Base-by-base conservation (phyloP, 2,113 vertebrate species). In the Oryzias celebensis region DNA sequence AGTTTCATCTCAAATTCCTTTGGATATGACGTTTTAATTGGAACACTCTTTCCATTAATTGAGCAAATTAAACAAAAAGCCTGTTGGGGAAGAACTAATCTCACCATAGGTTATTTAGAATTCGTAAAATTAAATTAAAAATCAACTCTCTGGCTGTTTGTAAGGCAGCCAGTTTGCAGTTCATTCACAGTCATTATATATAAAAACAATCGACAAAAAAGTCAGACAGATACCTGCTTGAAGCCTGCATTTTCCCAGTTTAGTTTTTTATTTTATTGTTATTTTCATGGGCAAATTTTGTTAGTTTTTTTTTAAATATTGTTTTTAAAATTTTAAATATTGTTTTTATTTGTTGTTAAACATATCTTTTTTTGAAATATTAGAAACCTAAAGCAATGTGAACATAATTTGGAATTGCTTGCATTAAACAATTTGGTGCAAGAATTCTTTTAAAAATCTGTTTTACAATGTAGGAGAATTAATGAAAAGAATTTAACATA, bases 11-110 rank as follows among this genome's bases (percentile, higher is more conserved):
- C 68, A 84, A 88, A 86, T 83, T 84, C 61, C 82, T 85, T 84
- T 88, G 67, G 83, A 90, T 84, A 59, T 87, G 83, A 88, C 82
- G 83, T 84, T 91, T 90, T 89, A 90, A 92, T 89, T 90, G 85
- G 88, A 85, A 87, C 81, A 76, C 74, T 75, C 76, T 85, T 90
- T 70, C 83, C 76, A 83, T 88, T 91, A 91, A 91, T 88, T 87
- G 74, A 77, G 87, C 83, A 88, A 88, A 92, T 88, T 85, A 83
- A 81, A 71, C 36, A 36, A 52, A 72, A 47, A 74, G 83, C 87
- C 86, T 88, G 75, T 63, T 84, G 85, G 85, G 86, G 81, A 70
- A 84, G 87, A 81, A 85, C 75, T 86, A 82, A 79, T 82, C 80
- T 87, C 68, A 52, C 58, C 52, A 66, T 36, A 80, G 79, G 78